Percentiles rank a stretch among this genome's conserved stretches.
Conservation (phyloP, 1,140 invertebrate species). For the Ceratosolen solmsi region DNA sequence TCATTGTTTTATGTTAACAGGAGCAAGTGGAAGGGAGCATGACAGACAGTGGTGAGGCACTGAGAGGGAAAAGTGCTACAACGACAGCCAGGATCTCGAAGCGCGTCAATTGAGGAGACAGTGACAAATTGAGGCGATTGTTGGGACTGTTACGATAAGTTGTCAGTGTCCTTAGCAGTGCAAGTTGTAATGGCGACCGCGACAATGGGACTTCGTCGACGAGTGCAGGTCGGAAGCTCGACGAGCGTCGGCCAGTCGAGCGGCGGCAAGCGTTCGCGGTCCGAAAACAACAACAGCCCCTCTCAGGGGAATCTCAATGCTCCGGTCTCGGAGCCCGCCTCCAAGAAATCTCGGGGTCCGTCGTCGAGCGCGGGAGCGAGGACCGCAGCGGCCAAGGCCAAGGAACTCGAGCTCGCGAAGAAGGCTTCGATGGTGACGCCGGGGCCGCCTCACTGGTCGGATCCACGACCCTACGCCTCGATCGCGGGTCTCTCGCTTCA, state of each 20-base stretch:
- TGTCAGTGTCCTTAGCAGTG: background rate
- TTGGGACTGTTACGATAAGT: background rate
- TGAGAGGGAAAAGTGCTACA: background rate
- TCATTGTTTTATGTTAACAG: constrained; percentile 3
- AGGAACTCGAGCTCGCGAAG: constrained; percentile 51
- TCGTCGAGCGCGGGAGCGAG: constrained; percentile 49
- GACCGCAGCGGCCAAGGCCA: constrained; percentile 51
- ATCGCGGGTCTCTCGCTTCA: constrained; percentile 42
- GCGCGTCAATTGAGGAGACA: background rate
- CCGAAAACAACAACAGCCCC: constrained; percentile 72
- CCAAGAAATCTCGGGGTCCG: constrained; percentile 62
- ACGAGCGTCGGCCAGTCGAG: constrained; percentile 46
- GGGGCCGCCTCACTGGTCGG: constrained; percentile 45
- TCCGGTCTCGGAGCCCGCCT: constrained; percentile 62
- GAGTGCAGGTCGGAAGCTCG: constrained; percentile 62
- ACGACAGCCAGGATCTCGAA: background rate
- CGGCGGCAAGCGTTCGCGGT: constrained; percentile 68
- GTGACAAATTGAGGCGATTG: background rate
- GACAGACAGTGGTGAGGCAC: background rate
- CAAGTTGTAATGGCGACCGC: constrained; percentile 67
- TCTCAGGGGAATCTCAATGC: constrained; percentile 72
- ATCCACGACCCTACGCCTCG: constrained; percentile 35
- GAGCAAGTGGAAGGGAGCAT: background rate
- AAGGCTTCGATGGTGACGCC: constrained; percentile 50
- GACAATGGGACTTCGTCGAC: constrained; percentile 71